Evolutionary conservation across 1,140 invertebrate genomes (phyloP), one percentile per base, ranked within the genome.

Genomic region (Heliconius himera): DNA sequence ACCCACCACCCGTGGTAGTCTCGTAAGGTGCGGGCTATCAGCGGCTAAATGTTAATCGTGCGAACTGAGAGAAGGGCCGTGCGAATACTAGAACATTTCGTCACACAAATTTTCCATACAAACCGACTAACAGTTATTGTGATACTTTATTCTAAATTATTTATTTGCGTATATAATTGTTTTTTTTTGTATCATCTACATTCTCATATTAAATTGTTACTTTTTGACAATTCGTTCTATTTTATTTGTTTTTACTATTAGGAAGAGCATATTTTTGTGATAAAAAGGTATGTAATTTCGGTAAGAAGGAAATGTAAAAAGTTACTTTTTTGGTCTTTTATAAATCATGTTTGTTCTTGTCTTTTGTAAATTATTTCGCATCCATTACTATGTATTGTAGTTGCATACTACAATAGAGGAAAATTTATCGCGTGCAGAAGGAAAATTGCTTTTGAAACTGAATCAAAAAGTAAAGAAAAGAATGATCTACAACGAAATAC

Each of bases 61-160:
- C 85, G 88, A 89, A 85, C 85, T 81, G 74, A 81, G 86, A 85
- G 89, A 91, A 89, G 84, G 89, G 87, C 84, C 90, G 89, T 91
- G 90, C 86, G 90, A 92, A 92, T 89, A 84, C 80, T 86, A 82
- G 82, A 83, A 83, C 87, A 85, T 92, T 92, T 92, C 88, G 82
- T 89, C 89, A 91, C 82, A 76, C 74, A 60, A 46, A 41, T 76
- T 60, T 70, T 76, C 56, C 60, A 38, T 76, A 76, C 56, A 76
- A 41, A 66, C 51, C 29, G 73, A 20, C 54, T 75, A 38, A 70
- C 74, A 41, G 22, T 33, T n/a, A 16, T 66, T 66, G 74, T 66
- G 16, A 66, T 29, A 26, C 60, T 66, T 66, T 66, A 29, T 66
- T 18, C 13, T 66, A 16, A 13, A 66, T 16, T 16, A 29, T 29